Percentiles rank a stretch among this genome's conserved stretches.
These are phyloP conservation scores for Vimba vimba DNA, from an alignment of 2,113 vertebrate species.

Conservation along the genomic window DNA sequence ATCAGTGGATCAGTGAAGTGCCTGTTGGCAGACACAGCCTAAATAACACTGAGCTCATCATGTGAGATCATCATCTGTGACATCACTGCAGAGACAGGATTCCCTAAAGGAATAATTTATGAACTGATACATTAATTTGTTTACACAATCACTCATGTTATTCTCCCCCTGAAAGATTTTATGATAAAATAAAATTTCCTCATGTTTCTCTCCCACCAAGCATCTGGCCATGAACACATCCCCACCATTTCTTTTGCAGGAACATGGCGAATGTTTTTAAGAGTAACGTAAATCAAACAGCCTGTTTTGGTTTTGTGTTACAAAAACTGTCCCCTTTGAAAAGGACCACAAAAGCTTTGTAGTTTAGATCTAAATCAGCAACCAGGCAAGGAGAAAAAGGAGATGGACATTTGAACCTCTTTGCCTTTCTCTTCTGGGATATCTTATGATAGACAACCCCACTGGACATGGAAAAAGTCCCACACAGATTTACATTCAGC, in stretches of 20 bases:
- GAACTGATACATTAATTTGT: conserved; percentile 32
- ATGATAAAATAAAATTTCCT: conserved; percentile 14
- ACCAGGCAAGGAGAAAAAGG: not conserved
- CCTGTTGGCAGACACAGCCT: conserved; percentile 28
- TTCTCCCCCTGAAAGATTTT: not conserved
- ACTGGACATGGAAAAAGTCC: not conserved
- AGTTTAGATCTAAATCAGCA: conserved; percentile 11
- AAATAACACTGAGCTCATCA: conserved; percentile 41
- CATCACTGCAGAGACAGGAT: conserved; percentile 31
- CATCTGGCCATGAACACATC: conserved; percentile 16
- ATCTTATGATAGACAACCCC: not conserved
- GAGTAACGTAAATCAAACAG: not conserved
- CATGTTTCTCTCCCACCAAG: conserved; percentile 19
- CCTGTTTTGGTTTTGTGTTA: not conserved
- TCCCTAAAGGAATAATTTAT: conserved; percentile 28
- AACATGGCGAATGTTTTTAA: not conserved
- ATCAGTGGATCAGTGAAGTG: conserved; percentile 16
- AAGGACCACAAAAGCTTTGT: not conserved
- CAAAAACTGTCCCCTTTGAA: not conserved
- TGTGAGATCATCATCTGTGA: conserved; percentile 36
- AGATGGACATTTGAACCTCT: not conserved
- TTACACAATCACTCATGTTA: conserved; percentile 1
- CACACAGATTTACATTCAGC: not conserved
- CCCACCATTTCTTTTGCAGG: not conserved
- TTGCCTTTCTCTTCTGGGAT: not conserved